Base-by-base conservation (phyloP, 2,797 vertebrate species). In the Diplodus puntazzo region DNA sequence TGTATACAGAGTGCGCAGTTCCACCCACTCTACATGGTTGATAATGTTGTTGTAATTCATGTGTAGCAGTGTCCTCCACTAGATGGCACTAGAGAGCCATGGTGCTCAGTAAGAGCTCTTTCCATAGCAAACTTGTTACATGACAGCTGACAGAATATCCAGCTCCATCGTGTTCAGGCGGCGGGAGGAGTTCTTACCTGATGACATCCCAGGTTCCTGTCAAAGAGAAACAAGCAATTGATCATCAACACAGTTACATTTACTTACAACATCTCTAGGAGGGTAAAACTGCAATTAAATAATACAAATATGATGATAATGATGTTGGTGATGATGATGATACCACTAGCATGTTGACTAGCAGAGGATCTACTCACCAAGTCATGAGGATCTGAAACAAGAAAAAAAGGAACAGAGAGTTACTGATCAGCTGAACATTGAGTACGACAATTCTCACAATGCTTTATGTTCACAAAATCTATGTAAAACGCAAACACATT, bases 381-480 rank as follows among this genome's bases (percentile, higher is more conserved):
- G 80, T 96, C 96, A 50, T 83, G 95, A 64, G 95, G 95, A 94
- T 94, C 96, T 96, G 92, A 86, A 93, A 91, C 3, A 72, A 87
- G 42, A 73, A 6, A 67, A 63, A 50, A 67, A 3, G 27, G 73
- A 0, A 81, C 7, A 63, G 21, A 42, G 23, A 60, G 11, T 66
- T 23, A 42, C 2, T 34, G 16, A 46, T 60, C 10, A 52, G 2
- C 11, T 27, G 9, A 58, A 46, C 45, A n/a, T 20, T 42, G 17
- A 53, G 0, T 0, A 23, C 3, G 42, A 10, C 3, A 14, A 4
- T 30, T n/a, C 23, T 18, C 18, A 50, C 27, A 49, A 20, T 21
- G 25, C 2, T 72, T 42, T 16, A 57, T 50, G 61, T n/a, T 1
- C 30, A 34, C 30, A 34, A 7, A 7, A 34, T 34, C 30, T 27